Percentiles rank a stretch among this genome's conserved stretches.
Conservation (phyloP, 2,888 invertebrate species). For the Stramonita haemastoma region DNA sequence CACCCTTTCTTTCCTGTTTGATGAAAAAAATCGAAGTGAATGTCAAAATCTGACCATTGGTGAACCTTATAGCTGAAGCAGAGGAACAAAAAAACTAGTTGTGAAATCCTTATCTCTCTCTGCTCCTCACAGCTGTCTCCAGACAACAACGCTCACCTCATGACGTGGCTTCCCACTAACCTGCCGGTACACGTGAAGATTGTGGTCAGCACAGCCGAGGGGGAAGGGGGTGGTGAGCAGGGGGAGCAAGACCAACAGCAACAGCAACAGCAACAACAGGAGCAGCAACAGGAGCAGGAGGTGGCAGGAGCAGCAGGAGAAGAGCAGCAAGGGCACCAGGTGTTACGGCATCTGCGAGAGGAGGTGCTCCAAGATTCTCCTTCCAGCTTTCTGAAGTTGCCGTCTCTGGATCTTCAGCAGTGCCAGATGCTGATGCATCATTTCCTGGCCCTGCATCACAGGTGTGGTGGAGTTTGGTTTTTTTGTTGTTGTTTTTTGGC, state of each 20-base stretch:
- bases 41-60: no score
- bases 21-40: no score
- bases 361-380: conserved; percentile 45
- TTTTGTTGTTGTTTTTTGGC: no score
- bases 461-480: conserved; percentile 11
- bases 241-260: conserved; percentile 43
- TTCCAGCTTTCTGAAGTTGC: conserved; percentile 51
- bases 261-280: no score
- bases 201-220: conserved; percentile 62
- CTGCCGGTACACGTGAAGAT: conserved; percentile 72
- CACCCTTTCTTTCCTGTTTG: no score
- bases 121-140: conserved; percentile 49
- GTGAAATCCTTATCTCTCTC: neutral
- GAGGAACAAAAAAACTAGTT: no score
- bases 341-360: neutral
- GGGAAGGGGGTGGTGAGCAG: no score
- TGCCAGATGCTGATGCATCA: conserved; percentile 56
- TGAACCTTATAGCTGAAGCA: no score
- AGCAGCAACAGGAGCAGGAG: conserved; percentile 59
- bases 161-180: conserved; percentile 71
- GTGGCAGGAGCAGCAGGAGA: conserved; percentile 32
- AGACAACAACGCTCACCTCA: conserved; percentile 62
- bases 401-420: conserved; percentile 50
- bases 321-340: neutral
- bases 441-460: conserved; percentile 38